phyloP scores from a whole-genome alignment of 53 echinoderm and acorn worm species.

The Crossaster papposus region DNA sequence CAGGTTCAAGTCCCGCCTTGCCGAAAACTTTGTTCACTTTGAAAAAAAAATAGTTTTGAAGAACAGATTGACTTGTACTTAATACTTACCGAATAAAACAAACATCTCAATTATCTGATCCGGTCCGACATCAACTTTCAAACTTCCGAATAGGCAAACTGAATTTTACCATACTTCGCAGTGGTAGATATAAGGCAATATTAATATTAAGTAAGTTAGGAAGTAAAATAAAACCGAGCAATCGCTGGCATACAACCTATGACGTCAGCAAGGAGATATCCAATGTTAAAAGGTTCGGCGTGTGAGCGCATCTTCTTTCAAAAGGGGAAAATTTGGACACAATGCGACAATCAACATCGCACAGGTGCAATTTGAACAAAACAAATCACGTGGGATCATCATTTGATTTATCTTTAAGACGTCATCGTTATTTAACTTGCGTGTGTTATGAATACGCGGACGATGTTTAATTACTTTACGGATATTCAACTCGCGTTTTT shows the following conservation, averaged over 20 bases:
- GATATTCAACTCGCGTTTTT: not conserved
- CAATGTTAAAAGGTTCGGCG: not conserved
- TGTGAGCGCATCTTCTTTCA: not conserved
- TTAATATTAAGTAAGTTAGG: not conserved
- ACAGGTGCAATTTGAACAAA: not conserved
- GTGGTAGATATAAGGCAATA: not conserved
- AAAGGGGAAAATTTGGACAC: not conserved
- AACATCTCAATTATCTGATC: not conserved
- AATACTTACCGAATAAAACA: too few species aligned
- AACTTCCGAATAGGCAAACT: not conserved
- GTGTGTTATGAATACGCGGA: not conserved
- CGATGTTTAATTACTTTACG: not conserved
- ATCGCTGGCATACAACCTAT: not conserved
- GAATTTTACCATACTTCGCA: not conserved
- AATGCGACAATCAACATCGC: not conserved
- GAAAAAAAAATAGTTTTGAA: too few species aligned
- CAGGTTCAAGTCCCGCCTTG: too few species aligned
- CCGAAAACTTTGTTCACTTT: too few species aligned
- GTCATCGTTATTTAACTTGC: not conserved
- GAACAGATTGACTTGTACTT: too few species aligned
- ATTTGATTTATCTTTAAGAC: not conserved
- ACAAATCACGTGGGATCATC: not conserved
- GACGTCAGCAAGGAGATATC: not conserved
- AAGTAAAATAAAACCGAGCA: not conserved
- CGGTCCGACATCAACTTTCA: not conserved